These are phyloP conservation scores for Mastomys natalensis DNA, from an alignment of 2,113 vertebrate species.

Conservation along the genomic window DNA sequence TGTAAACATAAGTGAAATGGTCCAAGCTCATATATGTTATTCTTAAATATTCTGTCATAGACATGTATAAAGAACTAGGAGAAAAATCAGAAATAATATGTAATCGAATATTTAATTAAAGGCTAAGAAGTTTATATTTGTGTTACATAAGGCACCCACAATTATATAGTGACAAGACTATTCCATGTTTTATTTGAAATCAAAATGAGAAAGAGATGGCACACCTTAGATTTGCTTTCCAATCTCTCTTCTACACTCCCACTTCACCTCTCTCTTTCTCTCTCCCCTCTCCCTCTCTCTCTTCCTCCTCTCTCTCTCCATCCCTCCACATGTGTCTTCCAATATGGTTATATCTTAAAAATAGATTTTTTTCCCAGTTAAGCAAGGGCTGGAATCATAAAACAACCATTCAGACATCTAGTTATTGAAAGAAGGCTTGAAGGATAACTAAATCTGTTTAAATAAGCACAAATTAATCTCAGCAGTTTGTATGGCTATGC, in stretches of 20 bases:
- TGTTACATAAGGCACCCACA: background rate
- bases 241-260: background rate
- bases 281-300: background rate
- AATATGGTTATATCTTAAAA: constrained; percentile 77
- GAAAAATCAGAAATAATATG: background rate
- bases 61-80: background rate
- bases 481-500: constrained; percentile 73
- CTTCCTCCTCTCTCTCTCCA: background rate
- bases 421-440: constrained; percentile 74
- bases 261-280: background rate
- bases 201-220: background rate
- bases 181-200: constrained; percentile 33
- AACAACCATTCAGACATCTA: background rate
- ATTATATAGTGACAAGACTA: background rate
- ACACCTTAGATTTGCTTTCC: constrained; percentile 19
- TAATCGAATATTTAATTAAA: constrained; percentile 30
- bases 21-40: background rate
- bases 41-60: background rate
- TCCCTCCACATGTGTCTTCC: constrained; percentile 29
- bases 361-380: constrained; percentile 63
- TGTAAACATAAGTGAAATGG: constrained; percentile 6
- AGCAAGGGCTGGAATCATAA: constrained; percentile 65
- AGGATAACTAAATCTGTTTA: constrained; percentile 76
- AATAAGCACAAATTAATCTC: constrained; percentile 80
- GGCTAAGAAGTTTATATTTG: background rate